Base-by-base conservation (phyloP, 2,113 vertebrate species). In the Austrofundulus limnaeus region DNA sequence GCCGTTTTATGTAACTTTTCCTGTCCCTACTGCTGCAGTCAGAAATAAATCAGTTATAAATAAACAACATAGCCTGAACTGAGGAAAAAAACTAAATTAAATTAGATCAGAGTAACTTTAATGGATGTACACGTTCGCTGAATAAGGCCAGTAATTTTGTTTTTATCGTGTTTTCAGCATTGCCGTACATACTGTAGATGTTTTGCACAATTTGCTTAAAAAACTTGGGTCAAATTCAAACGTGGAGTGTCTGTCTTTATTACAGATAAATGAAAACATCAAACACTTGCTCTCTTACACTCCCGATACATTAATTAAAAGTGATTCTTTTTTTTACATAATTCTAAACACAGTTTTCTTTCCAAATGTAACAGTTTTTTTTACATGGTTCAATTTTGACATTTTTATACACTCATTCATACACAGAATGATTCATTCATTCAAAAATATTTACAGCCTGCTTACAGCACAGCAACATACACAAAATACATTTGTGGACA, bases 381-480 rank as follows among this genome's bases (percentile, higher is more conserved):
- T 77, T 38, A 75, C 64, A 66, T 16, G 15, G 6, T 15, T 66
- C 46, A 64, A 23, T 53, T 55, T 61, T 72, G 39, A 70, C 11
- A 61, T 14, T 23, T 19, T 16, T 23, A 79, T 61, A 10, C 10
- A 60, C 8, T 55, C 0, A 31, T 60, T 68, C 13, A 61, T 9
- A 61, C 14, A 47, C 15, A 72, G 17, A 84, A 59, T 57, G 3
- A 61, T 65, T 7, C 7, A 67, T 6, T 46, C 38, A 79, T 50
- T 63, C 9, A 70, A 34, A 75, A 66, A 70, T 87, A 88, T 85
- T 74, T 78, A 85, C 72, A 86, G 9, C 49, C 41, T 78, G 80
- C 70, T 70, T 74, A 43, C 43, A 16, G 42, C 20, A 60, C 28
- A 72, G 11, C 9, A 16, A 11, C 38, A 80, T 68, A 55, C 17